These are phyloP conservation scores for Notoglanidium macrostoma DNA, from an alignment of 2,797 vertebrate species.

Conservation along the genomic window DNA sequence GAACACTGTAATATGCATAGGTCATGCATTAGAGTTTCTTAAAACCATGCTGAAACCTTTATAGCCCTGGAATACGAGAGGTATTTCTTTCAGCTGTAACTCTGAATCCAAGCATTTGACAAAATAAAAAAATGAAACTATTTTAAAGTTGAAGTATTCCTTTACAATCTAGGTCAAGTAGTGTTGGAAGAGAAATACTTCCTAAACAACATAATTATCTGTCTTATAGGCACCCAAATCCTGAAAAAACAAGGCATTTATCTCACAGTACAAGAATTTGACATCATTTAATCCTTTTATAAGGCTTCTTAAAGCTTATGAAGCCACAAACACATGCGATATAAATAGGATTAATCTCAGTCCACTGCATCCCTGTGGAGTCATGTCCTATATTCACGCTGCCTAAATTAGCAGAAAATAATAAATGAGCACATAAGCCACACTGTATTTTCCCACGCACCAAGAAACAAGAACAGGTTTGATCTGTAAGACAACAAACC, in stretches of 20 bases:
- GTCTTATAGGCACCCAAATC: background rate
- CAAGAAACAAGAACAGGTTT: background rate
- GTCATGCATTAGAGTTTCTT: background rate
- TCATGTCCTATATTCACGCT: conserved; percentile 35
- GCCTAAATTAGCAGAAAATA: conserved; percentile 37
- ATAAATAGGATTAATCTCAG: conserved; percentile 13
- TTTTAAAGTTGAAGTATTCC: background rate
- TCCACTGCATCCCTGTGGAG: conserved; percentile 37
- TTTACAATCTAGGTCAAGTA: background rate
- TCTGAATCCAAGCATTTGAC: background rate
- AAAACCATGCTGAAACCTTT: background rate
- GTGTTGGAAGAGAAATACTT: background rate
- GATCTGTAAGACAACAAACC: background rate
- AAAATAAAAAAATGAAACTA: background rate
- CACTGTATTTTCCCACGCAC: background rate
- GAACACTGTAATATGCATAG: background rate
- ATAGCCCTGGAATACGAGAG: no score
- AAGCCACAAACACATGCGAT: conserved; percentile 33
- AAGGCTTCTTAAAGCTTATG: background rate
- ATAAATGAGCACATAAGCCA: background rate
- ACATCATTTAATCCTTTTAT: background rate
- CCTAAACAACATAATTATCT: background rate
- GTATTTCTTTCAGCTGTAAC: background rate
- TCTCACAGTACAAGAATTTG: background rate
- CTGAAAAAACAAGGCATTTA: background rate